These are phyloP conservation scores for Megaustenia siamemsis DNA, from an alignment of 2,888 invertebrate genomes.

Conservation along the genomic window DNA sequence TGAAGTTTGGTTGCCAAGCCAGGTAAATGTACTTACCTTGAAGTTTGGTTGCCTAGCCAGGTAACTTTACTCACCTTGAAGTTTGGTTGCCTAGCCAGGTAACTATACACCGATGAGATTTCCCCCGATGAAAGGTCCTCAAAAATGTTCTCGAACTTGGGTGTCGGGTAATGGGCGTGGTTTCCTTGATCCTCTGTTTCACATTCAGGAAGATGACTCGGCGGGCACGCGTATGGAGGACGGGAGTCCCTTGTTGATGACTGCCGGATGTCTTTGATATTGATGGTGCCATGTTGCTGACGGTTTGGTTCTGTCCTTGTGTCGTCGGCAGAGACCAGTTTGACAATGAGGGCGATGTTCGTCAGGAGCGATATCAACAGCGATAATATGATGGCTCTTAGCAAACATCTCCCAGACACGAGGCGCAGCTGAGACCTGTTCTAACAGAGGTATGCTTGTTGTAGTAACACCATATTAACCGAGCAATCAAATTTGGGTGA, in stretches of 20 bases:
- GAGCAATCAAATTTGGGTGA: too few species aligned
- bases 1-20: too few species aligned
- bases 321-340: not conserved
- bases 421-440: not conserved
- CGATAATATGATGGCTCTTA: not conserved
- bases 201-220: not conserved
- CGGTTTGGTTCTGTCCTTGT: not conserved
- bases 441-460: not conserved
- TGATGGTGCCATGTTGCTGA: too few species aligned
- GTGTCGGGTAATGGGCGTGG: not conserved
- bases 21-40: too few species aligned
- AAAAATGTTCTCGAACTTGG: conserved; percentile 53
- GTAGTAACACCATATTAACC: too few species aligned
- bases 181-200: not conserved
- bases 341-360: not conserved
- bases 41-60: too few species aligned
- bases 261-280: not conserved
- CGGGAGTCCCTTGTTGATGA: not conserved
- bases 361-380: not conserved
- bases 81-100: conserved; percentile 44
- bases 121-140: conserved; percentile 56
- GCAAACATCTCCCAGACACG: not conserved
- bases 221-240: not conserved
- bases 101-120: conserved; percentile 56
- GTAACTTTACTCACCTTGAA: conserved; percentile 41